These are phyloP conservation scores for Amphimedon queenslandica DNA, from an alignment of 37 sponge, comb jelly and placozoan genomes.

Conservation along the genomic window DNA sequence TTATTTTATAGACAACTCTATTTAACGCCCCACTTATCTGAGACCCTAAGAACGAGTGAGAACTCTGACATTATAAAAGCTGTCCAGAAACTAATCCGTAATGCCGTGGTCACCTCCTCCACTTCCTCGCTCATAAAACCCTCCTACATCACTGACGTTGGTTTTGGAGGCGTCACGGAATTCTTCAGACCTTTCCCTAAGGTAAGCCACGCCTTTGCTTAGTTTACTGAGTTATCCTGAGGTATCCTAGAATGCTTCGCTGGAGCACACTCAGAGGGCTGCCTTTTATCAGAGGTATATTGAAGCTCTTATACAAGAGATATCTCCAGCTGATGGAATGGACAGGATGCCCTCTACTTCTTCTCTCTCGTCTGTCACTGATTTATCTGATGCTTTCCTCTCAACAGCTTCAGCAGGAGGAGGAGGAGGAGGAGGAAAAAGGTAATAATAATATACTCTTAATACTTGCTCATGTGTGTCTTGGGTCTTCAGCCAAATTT, in stretches of 20 bases:
- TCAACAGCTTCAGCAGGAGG: not conserved
- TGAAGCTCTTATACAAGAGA: slow-evolving; percentile 14
- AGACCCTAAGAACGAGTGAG: slow-evolving; percentile 47
- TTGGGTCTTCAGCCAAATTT: no score
- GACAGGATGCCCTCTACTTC: not conserved
- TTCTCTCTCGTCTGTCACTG: not conserved
- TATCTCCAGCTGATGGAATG: slow-evolving; percentile 17
- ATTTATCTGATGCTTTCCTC: not conserved
- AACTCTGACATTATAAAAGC: slow-evolving; percentile 16
- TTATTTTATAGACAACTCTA: slow-evolving; percentile 32
- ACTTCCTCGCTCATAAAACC: slow-evolving; percentile 4
- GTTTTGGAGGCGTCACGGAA: slow-evolving; percentile 49
- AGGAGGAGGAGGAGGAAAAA: no score
- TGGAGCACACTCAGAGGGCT: slow-evolving; percentile 30
- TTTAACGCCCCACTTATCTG: slow-evolving; percentile 52
- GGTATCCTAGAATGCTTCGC: no score
- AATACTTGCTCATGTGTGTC: no score
- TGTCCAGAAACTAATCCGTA: slow-evolving; percentile 47
- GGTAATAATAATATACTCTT: no score
- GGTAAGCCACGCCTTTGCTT: slow-evolving; percentile 9
- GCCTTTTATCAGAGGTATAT: slow-evolving; percentile 41
- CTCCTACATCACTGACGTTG: slow-evolving; percentile 39
- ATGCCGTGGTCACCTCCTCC: slow-evolving; percentile 15
- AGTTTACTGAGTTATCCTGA: not conserved
- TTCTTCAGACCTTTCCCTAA: slow-evolving; percentile 62